Percentiles rank a stretch among this genome's conserved stretches.
Evolutionary conservation across 92 coral and sea anemone genomes (phyloP).

Genomic region (Epizoanthus fatuus): DNA sequence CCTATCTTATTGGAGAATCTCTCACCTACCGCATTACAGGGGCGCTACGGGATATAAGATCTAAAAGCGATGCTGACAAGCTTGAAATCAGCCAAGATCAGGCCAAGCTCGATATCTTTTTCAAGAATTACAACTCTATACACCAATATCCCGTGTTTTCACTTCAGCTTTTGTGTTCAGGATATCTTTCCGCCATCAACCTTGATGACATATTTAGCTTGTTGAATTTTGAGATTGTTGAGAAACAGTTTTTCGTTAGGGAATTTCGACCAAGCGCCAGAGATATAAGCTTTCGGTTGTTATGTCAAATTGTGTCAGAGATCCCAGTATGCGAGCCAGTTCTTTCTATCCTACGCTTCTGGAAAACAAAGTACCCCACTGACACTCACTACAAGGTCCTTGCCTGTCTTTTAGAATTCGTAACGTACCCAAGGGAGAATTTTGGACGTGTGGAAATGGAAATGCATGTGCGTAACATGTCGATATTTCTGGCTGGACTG

Average conservation of each 20-base stretch:
- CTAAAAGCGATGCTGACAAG: background rate
- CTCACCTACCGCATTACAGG: background rate
- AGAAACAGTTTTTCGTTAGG: background rate
- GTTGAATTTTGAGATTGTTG: background rate
- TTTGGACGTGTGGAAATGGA: background rate
- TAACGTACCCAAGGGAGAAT: background rate
- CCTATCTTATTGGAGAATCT: background rate
- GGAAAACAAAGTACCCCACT: background rate
- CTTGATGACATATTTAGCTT: background rate
- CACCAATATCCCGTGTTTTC: background rate
- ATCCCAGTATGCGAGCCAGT: background rate
- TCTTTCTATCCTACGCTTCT: background rate
- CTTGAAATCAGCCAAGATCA: background rate
- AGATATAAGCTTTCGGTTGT: background rate
- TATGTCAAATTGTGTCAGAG: background rate
- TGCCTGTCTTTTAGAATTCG: background rate
- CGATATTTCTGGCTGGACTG: background rate
- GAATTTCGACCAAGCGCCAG: background rate
- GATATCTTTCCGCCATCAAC: background rate
- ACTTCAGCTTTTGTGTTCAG: constrained; percentile 1
- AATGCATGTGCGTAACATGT: background rate
- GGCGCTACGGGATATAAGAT: background rate
- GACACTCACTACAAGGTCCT: constrained; percentile 4
- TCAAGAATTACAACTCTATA: background rate
- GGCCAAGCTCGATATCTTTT: background rate